Evolutionary conservation across 2,797 vertebrate species (phyloP), one percentile per base, ranked within the genome.

Genomic region (Eleutherodactylus coqui): DNA sequence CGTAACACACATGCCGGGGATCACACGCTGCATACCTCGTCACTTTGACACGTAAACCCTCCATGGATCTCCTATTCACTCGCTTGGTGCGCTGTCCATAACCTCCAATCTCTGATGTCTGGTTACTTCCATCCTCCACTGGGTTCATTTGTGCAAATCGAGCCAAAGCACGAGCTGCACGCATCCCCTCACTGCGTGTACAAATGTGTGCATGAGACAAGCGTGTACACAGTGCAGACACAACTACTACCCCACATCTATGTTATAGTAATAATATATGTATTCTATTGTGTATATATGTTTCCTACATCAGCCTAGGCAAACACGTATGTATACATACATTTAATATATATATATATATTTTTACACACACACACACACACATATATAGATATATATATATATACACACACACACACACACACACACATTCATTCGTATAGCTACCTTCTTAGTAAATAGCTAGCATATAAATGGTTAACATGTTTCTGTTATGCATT

Each of bases 101-200:
- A 41, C 27, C 41, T 45, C 62, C 82, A 34, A 75, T 82, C 27
- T 88, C 80, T 36, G 14, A 53, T 9, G 69, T 47, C 47, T 84
- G 60, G 62, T 38, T 77, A 13, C 84, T 38, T 45, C 73, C 79
- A 13, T 84, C 86, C 2, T 87, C 86, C 16, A 82, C 78, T 0
- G 87, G 86, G 34, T 21, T 86, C 83, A 85, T 85, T 58, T 85
- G 83, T 41, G 87, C 83, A 51, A 78, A 83, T n/a, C 87, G 77
- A n/a, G 83, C 83, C 47, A 85, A 67, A 32, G 83, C 87, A 2
- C 87, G 79, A 24, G 87, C 87, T 1, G 87, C 79, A 17, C 83
- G 79, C 49, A 88, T 70, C 7, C 80, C 84, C 53, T 83, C 84
- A 5, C 87, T 83, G 62, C 24, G 10, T 2, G 43, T n/a, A 36